These are phyloP conservation scores for Melanargia galathea DNA, from an alignment of 2,888 invertebrate genomes.

Conservation along the genomic window DNA sequence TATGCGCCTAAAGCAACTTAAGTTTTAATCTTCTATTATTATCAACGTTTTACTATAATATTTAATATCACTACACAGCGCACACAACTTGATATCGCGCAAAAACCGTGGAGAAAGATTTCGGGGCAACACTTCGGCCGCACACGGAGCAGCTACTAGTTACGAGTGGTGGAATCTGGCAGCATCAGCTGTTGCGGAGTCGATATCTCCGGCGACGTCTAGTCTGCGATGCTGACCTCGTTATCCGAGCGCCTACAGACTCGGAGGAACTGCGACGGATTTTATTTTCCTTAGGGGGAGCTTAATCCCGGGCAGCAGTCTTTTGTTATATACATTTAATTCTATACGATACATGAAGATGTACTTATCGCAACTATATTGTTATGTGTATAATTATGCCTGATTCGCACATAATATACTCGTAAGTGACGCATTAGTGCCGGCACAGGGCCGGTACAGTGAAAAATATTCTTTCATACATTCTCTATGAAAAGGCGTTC, in stretches of 20 bases:
- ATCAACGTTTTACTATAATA: too few relatives aligned
- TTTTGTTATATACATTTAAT: conserved; percentile 9
- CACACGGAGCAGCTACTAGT: conserved; percentile 44
- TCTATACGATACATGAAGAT: background rate
- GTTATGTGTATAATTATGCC: too few relatives aligned
- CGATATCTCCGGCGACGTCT: conserved; percentile 76
- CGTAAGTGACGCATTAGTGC: too few relatives aligned
- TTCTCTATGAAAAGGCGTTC: too few relatives aligned
- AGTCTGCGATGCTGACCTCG: conserved; percentile 73
- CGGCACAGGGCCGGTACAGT: too few relatives aligned
- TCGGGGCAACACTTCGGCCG: conserved; percentile 49
- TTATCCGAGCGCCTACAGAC: conserved; percentile 61
- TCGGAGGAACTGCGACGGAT: conserved; percentile 38
- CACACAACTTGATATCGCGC: background rate
- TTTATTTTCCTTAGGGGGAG: conserved; percentile 34
- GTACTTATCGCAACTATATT: too few relatives aligned
- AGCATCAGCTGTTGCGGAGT: conserved; percentile 73
- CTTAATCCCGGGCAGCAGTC: background rate
- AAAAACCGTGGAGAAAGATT: conserved; percentile 28
- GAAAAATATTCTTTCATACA: too few relatives aligned
- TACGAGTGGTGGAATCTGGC: conserved; percentile 59
- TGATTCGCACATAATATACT: too few relatives aligned
- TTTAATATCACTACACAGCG: too few relatives aligned
- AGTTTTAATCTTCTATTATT: background rate
- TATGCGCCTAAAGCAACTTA: background rate